Base-by-base conservation (phyloP, 1,140 invertebrate genomes). In the Meloidogyne hapla region DNA sequence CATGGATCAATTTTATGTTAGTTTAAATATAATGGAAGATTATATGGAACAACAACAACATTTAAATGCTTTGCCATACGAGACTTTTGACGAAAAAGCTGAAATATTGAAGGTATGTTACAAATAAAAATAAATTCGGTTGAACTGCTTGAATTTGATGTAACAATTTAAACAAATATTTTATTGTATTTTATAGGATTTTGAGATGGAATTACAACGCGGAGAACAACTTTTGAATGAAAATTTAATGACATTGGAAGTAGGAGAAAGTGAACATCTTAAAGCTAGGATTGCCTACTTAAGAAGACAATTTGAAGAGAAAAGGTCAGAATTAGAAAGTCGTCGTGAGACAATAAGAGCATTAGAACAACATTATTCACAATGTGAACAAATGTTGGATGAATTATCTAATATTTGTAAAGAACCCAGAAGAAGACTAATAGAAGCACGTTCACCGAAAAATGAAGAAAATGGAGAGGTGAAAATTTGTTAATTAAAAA, bases 181-280 rank as follows among this genome's bases (percentile, higher is more conserved):
- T 56, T 8, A 33, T 33, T 33, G 4, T 6, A 6, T 5, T 1
- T 56, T 56, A 8, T 18, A 79, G 76, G 76, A 77, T 38, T 79
- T 78, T 21, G 76, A 77, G 66, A 67, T 8, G 9, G 73, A 69
- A 64, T 62, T 83, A n/a, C 28, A 25, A 13, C 61, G 56, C 2
- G 80, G 75, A 23, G 79, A 84, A 23, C 40, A 80, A 26, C 63
- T 84, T 13, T 61, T 84, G 9, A 65, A 61, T 2, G 38, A 75
- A 15, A 66, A 77, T 15, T 73, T 83, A 68, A 84, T 84, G 83
- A 84, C 81, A 23, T 78, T 84, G 63, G 84, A 80, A 42, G 65
- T 83, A 8, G 65, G 42, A 1, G 83, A 84, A 38, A 62, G 65
- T 38, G 84, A 84, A 69, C 71, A 86, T 68, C 28, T 69, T 26